These are phyloP conservation scores for Ceyx erithaca DNA, from an alignment of 2,797 vertebrate species.

Conservation along the genomic window DNA sequence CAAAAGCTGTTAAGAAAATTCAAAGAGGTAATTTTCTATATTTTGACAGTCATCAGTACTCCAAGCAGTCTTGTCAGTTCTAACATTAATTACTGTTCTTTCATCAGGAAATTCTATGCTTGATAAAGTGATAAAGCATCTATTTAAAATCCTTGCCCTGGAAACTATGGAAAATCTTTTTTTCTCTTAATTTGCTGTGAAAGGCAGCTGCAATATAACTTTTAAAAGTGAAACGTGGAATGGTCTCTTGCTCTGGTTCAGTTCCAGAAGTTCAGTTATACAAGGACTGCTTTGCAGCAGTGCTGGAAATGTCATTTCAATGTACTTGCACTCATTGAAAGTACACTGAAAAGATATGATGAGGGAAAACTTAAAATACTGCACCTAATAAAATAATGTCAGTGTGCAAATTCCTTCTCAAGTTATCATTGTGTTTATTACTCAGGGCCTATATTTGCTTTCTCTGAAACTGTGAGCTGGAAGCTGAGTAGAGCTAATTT, in stretches of 20 bases:
- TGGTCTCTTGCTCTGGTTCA: conserved; percentile 20
- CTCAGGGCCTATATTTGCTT: not conserved
- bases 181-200: conserved; percentile 51
- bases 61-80: conserved; percentile 43
- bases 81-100: conserved; percentile 61
- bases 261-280: not conserved
- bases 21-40: conserved; percentile 59
- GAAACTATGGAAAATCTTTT: conserved; percentile 36
- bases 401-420: not conserved
- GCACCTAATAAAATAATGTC: not conserved
- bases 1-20: conserved; percentile 49
- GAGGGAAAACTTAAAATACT: not conserved
- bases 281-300: not conserved
- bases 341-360: not conserved
- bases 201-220: conserved; percentile 11
- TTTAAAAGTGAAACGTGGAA: conserved; percentile 6
- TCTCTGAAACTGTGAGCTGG: not conserved
- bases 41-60: conserved; percentile 49
- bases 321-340: not conserved
- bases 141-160: conserved; percentile 58
- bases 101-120: conserved; percentile 60
- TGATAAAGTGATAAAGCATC: conserved; percentile 59
- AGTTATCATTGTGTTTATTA: not conserved
- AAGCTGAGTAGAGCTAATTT: not conserved
- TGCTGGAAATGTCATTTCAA: not conserved